Evolutionary conservation across 2,797 vertebrate species (phyloP), one percentile per base, ranked within the genome.

Genomic region (Sardinella longiceps): DNA sequence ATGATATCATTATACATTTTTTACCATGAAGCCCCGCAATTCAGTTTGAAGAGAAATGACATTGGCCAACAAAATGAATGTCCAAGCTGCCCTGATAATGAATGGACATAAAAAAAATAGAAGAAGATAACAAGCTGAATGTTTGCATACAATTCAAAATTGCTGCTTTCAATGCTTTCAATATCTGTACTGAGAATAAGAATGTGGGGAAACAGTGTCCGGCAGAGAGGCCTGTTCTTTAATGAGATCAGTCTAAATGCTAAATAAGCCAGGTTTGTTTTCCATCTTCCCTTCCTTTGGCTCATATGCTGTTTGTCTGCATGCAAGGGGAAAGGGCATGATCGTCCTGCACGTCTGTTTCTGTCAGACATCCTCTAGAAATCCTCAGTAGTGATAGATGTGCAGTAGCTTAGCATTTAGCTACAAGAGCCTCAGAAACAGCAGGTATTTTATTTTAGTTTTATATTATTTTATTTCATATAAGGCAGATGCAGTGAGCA

Each of bases 181-280:
- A 74, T 74, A 39, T 39, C 66, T 74, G 66, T 0, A 74, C 33
- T 39, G 66, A 74, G 33, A 28, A 74, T 33, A 37, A 33, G 33
- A 39, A 74, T 39, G 66, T 5, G 14, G 15, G 5, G 30, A 74
- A 28, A 3, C 66, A 74, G 30, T 74, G 30, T 74, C 12, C 33
- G 37, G 66, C 66, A 74, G 33, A 74, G 5, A 30, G 30, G 66
- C 33, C 66, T 39, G 18, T 74, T 39, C 15, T 74, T 74, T 74
- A 39, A 74, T 74, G 66, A 39, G 18, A 39, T 39, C 66, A 37
- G 66, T 74, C 66, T 74, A 74, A 74, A 74, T 74, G 66, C 66
- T 74, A 74, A 74, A 74, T 74, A 74, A 74, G 66, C 15, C 66
- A 39, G 33, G 25, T 66, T 33, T 33, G 12, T 66, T 5, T 25